Conservation (phyloP, 2,797 vertebrate species). For the Acomys russatus region DNA sequence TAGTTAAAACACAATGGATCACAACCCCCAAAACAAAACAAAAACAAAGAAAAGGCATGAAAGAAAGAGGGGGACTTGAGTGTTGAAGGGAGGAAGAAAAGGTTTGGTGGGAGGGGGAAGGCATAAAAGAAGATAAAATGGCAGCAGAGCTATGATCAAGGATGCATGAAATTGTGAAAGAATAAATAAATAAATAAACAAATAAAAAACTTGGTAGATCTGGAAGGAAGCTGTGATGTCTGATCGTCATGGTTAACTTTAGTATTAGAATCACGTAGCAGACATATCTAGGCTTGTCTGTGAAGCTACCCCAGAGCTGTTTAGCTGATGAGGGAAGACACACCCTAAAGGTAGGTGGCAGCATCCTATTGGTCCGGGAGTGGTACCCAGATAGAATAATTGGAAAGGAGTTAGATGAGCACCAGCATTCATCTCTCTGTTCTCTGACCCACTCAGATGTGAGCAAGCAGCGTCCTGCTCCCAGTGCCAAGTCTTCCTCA, state of each 20-base stretch:
- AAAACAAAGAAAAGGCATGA: not conserved
- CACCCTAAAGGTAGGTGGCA: not conserved
- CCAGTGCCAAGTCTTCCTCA: not conserved
- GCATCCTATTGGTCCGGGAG: not conserved
- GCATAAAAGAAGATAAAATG: not conserved
- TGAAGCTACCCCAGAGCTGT: not conserved
- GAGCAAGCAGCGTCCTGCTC: not conserved
- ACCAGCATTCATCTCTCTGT: not conserved
- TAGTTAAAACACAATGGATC: not conserved
- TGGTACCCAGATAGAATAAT: not conserved
- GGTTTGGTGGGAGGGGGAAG: not conserved
- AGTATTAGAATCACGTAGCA: not conserved
- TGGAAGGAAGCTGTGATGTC: not conserved
- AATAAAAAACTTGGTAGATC: not conserved
- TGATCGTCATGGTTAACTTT: not conserved
- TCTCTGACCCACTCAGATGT: not conserved
- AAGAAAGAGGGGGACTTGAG: not conserved
- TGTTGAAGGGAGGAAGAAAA: not conserved
- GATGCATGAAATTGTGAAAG: not conserved
- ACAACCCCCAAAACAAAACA: not conserved
- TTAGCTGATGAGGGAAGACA: not conserved
- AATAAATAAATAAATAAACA: not conserved
- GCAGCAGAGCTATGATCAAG: not conserved
- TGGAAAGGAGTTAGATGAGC: not conserved
- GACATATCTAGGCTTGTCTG: not conserved